A percentile compares a stretch with the other conserved stretches of the same genome.
These are phyloP conservation scores for Pelodiscus sinensis DNA, from an alignment of 2,113 vertebrate genomes.

Conservation along the genomic window DNA sequence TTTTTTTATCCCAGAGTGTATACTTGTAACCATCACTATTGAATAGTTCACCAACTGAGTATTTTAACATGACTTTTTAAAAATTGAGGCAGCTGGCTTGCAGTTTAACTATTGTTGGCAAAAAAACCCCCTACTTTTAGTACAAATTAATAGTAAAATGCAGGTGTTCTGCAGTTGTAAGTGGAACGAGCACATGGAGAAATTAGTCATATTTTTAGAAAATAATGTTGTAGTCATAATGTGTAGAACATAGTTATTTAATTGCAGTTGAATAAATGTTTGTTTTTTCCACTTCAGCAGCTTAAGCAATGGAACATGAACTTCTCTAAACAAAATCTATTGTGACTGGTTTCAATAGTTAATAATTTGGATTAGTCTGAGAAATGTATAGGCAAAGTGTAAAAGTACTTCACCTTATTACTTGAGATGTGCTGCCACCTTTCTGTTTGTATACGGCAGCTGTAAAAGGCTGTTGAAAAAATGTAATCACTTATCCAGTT, in stretches of 20 bases:
- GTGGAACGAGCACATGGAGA: fast-evolving
- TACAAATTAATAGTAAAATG: not conserved
- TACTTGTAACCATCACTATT: not conserved
- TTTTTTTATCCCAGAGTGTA: not conserved
- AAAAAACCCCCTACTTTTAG: fast-evolving
- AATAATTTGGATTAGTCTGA: not conserved
- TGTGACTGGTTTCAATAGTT: fast-evolving
- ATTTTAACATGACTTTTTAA: not conserved
- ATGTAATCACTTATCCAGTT: not conserved
- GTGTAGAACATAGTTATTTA: not conserved
- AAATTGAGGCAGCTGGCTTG: not conserved
- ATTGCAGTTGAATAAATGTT: not conserved
- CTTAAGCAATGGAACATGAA: not conserved
- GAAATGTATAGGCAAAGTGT: not conserved
- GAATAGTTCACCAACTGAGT: not conserved
- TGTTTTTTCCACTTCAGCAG: no score
- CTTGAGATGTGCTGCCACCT: not conserved
- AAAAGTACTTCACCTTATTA: not conserved
- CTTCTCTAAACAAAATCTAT: no score
- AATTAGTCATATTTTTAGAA: fast-evolving
- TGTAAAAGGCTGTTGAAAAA: not conserved
- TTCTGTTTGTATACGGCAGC: not conserved
- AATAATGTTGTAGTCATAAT: fast-evolving
- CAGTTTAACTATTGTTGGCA: fast-evolving
- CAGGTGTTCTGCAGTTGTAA: fast-evolving